Percentiles rank a stretch among this genome's conserved stretches.
Conservation (phyloP, 2,888 invertebrate genomes). For the Druceiella hillmani region DNA sequence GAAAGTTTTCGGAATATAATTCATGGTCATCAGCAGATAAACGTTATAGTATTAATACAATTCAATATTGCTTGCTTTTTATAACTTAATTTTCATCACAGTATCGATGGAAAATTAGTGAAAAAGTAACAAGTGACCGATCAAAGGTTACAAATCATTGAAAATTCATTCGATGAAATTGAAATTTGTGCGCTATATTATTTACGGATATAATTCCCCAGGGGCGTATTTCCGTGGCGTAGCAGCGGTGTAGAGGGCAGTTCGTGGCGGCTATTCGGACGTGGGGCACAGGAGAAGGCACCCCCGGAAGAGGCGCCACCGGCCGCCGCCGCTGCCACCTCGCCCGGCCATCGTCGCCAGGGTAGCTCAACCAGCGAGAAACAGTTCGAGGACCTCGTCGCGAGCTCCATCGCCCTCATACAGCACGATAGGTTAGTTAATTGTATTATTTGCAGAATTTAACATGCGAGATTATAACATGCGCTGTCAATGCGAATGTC, state of each 20-base stretch:
- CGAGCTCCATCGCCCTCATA: slow-evolving; percentile 67
- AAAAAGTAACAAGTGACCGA: too few relatives aligned
- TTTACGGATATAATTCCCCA: slow-evolving; percentile 30
- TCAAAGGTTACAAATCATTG: neutral
- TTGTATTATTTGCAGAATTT: too few relatives aligned
- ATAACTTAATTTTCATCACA: too few relatives aligned
- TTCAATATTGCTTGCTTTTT: too few relatives aligned
- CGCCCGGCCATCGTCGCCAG: slow-evolving; percentile 42
- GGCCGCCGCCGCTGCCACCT: slow-evolving; percentile 32
- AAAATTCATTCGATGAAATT: neutral
- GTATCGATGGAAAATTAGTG: too few relatives aligned
- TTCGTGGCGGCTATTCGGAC: slow-evolving; percentile 38
- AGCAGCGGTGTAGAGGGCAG: slow-evolving; percentile 31
- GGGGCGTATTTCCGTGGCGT: slow-evolving; percentile 53
- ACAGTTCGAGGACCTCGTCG: slow-evolving; percentile 56
- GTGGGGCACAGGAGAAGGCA: slow-evolving; percentile 36
- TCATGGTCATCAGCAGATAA: too few relatives aligned
- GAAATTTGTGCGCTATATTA: slow-evolving; percentile 4
- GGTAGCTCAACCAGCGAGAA: slow-evolving; percentile 50
- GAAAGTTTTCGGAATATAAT: too few relatives aligned
- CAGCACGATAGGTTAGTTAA: slow-evolving; percentile 56
- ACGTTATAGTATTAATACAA: too few relatives aligned
- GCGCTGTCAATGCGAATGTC: too few relatives aligned
- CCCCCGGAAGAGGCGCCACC: slow-evolving; percentile 31
- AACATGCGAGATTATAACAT: too few relatives aligned